Conservation (phyloP, 1,140 invertebrate species). For the Pectinophora gossypiella region DNA sequence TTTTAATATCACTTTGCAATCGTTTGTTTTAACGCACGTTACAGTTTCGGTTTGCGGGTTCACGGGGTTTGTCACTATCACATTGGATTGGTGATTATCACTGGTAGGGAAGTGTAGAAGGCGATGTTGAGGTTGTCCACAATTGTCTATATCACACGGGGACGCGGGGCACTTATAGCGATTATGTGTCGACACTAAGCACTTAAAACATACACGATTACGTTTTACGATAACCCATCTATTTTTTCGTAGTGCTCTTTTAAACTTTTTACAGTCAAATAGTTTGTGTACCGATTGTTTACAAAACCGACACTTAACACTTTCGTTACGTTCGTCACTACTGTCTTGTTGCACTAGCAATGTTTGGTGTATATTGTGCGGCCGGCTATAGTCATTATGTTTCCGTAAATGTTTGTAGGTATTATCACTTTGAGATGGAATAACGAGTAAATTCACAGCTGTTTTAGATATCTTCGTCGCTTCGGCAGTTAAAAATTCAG, state of each 20-base stretch:
- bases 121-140: slow-evolving; percentile 9
- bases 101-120: slow-evolving; percentile 7
- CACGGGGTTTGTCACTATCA: neutral
- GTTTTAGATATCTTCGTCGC: too few species aligned
- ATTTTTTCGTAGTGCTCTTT: slow-evolving; percentile 6
- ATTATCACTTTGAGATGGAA: too few species aligned
- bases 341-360: too few species aligned
- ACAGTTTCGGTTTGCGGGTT: neutral
- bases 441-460: neutral
- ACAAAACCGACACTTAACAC: slow-evolving; percentile 5
- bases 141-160: slow-evolving; percentile 7
- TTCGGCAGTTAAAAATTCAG: slow-evolving; percentile 11
- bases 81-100: neutral
- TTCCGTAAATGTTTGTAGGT: slow-evolving; percentile 1
- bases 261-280: slow-evolving; percentile 1
- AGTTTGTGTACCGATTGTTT: neutral
- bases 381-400: neutral
- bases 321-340: neutral
- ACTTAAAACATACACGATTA: slow-evolving; percentile 3
- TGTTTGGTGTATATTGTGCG: neutral
- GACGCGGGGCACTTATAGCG: neutral
- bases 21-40: neutral
- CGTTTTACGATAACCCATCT: slow-evolving; percentile 1
- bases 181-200: neutral
- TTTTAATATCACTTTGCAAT: neutral